phyloP scores from a whole-genome alignment of 2,797 vertebrate species.

The Nothura maculosa region DNA sequence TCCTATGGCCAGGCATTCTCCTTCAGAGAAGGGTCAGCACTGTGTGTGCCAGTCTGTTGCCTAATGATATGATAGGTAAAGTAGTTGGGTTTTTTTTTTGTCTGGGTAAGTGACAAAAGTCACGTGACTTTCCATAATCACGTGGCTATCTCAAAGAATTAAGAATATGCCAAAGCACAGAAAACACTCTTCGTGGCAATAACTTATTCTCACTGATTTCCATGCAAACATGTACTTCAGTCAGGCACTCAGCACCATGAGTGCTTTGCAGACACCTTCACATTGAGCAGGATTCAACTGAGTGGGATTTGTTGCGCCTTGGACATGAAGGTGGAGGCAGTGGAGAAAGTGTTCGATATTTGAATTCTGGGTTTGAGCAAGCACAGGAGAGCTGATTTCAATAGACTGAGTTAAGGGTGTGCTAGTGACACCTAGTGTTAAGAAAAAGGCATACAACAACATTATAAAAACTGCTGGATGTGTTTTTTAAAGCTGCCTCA shows the following conservation, averaged over 20 bases:
- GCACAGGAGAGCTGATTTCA: background rate
- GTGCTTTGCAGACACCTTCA: background rate
- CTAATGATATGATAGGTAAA: background rate
- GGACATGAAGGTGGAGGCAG: background rate
- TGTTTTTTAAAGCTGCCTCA: background rate
- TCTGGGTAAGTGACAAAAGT: background rate
- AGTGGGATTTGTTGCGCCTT: background rate
- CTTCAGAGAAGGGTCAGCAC: background rate
- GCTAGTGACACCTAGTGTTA: constrained; percentile 80
- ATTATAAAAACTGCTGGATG: fast-evolving
- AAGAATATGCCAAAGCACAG: background rate
- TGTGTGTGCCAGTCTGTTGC: background rate
- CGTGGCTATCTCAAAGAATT: background rate
- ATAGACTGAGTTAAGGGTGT: constrained; percentile 46
- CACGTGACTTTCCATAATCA: background rate
- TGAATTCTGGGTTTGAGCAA: background rate
- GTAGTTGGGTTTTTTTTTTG: background rate
- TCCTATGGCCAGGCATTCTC: background rate
- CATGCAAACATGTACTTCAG: background rate
- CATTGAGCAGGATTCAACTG: fast-evolving
- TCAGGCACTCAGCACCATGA: fast-evolving
- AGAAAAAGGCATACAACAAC: constrained; percentile 11
- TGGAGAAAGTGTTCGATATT: background rate
- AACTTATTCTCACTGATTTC: background rate
- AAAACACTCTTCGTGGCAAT: fast-evolving